Base-by-base conservation (phyloP, 1,140 invertebrate species). In the Globodera rostochiensis region DNA sequence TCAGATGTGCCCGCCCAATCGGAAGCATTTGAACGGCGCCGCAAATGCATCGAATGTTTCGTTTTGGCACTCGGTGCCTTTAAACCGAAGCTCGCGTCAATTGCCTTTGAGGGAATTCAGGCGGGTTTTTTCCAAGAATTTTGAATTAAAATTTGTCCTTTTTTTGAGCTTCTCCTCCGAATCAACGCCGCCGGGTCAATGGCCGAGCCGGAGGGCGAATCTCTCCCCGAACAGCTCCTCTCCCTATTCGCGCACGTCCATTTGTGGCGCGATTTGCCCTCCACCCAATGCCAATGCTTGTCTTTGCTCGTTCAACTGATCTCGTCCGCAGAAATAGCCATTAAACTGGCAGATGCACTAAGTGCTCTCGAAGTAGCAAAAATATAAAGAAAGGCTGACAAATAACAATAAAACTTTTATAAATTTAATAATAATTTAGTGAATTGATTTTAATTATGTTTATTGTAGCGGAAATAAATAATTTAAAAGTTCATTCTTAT, bases 101-200 rank as follows among this genome's bases (percentile, higher is more conserved):
- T 78, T 46, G 25, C 77, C 21, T 78, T 78, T 69, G 77, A 78
- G 21, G 77, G 77, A 70, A 47, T 78, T 25, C 60, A 78, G 70
- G 77, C 47, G 47, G 15, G 45, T 19, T 60, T 36, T 6, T 25
- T 0, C 3, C 4, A 8, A 70, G 1, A 15, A 67, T 5, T 9
- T 57, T 21, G 11, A 46, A 9, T n/a, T 25, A 13, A 6, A 77
- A 71, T 46, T 21, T 11, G 8, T 5, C 45, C 36, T 25, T 36
- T 21, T 45, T 8, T 11, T 60, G 4, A 77, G 76, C 47, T 77
- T 13, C 66, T 78, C 4, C 64, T 78, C 6, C 60, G 64, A 3
- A 25, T 1, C 36, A 36, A 70, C 64, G 66, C 45, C 70, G 21
- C 25, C 9, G 45, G 47, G 21, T 66, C 60, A 6, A 46, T 25